Base-by-base conservation (phyloP, 2,888 invertebrate species). In the Clistopyga incitator region DNA sequence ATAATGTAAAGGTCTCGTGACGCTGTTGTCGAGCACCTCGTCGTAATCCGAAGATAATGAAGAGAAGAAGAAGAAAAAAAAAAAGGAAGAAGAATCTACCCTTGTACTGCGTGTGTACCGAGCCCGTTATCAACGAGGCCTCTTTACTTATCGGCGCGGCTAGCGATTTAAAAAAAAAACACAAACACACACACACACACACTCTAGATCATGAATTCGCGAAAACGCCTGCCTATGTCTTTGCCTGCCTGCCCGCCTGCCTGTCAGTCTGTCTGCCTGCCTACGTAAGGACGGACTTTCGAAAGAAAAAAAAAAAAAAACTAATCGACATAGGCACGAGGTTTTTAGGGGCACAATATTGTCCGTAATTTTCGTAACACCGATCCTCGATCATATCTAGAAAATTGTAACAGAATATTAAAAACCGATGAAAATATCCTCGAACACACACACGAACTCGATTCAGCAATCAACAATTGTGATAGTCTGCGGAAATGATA, bases 381-480 rank as follows among this genome's bases (percentile, higher is more conserved):
- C 72, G 72, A 75, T 64, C 75, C 67, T 79, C 88, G 87, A 87
- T 88, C 91, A 91, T 90, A 90, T 89, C 90, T 85, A 88, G 90
- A 78, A 72, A 64, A 68, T 59, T 25, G 54, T 20, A 61, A 47
- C 65, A 72, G 70, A 54, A 71, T 10, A 38, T n/a, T n/a, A 54
- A 78, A 67, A 64, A 71, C 29, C 56, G 23, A n/a, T n/a, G n/a
- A n/a, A 54, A 23, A 61, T 54, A 70, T 47, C 45, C 61, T 42
- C n/a, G 45, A 54, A 61, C n/a, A n/a, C n/a, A n/a, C n/a, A 77
- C 54, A 52, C 85, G 86, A 86, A 72, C 85, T 81, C 84, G 87
- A 90, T 88, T 88, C 90, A 90, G 90, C 91, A 91, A 92, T 92
- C 90, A 92, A 92, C 61, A 87, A 90, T 91, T 92, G 90, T 92